These are phyloP conservation scores for Amblyopsis rosae DNA, from an alignment of 2,113 vertebrate genomes.

Conservation along the genomic window DNA sequence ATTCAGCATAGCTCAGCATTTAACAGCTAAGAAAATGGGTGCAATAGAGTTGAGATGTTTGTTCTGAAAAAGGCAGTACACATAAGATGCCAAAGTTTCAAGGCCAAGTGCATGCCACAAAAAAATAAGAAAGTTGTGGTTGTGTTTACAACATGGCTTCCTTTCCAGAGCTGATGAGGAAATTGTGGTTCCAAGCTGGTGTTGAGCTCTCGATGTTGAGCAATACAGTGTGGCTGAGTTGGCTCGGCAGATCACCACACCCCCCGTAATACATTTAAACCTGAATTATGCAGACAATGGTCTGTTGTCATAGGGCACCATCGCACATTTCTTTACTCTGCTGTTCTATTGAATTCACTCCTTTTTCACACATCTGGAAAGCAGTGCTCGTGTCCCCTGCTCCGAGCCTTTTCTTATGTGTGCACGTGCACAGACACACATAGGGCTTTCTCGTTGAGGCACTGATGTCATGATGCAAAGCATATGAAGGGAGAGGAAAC, in stretches of 20 bases:
- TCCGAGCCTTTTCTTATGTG: conserved; percentile 63
- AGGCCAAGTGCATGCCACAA: conserved; percentile 33
- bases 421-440: conserved; percentile 31
- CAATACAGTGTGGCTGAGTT: conserved; percentile 4
- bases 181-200: conserved; percentile 31
- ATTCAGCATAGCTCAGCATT: conserved; percentile 10
- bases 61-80: conserved; percentile 16
- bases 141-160: conserved; percentile 34
- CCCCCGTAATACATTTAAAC: not conserved
- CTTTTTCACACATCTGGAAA: conserved; percentile 81
- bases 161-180: conserved; percentile 39
- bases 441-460: conserved; percentile 17
- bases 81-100: conserved; percentile 15
- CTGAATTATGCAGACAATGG: not conserved
- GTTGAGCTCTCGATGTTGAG: conserved; percentile 6
- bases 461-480: conserved; percentile 72
- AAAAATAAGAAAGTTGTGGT: conserved; percentile 1
- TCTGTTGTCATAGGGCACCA: not conserved
- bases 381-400: conserved; percentile 54
- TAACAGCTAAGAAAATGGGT: conserved; percentile 8
- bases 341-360: conserved; percentile 52
- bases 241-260: not conserved
- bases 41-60: conserved; percentile 19
- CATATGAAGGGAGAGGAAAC: conserved; percentile 68
- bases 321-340: conserved; percentile 16